Evolutionary conservation across 1,140 invertebrate species (phyloP), one percentile per base, ranked within the genome.

Genomic region (Nylanderia fulva): DNA sequence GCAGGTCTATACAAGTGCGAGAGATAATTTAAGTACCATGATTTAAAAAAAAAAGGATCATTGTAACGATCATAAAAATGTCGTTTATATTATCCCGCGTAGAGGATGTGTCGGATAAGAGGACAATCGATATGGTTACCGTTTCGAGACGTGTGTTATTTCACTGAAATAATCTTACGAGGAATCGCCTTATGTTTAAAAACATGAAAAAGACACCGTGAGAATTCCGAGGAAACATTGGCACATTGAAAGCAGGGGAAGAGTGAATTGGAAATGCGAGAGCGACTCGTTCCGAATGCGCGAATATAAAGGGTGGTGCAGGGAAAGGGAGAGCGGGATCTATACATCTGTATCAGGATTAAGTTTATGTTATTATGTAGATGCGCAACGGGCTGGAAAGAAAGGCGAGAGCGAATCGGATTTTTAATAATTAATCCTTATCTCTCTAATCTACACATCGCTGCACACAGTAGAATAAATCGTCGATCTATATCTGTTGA

Each of bases 331-430:
- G 60, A 15, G 15, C 69, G 15, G 56, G 74, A 76, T 76, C 63
- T 76, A 76, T 63, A 63, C 61, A 76, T 56, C 56, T 76, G 74
- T 76, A 76, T 76, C 36, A 36, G 56, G 56, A 76, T 76, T 76
- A 63, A 76, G 58, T 36, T 21, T 36, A 61, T 21, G 58, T 61
- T 4, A n/a, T n/a, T n/a, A 39, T 29, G 56, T 39, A 24, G 56
- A 76, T 56, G 36, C 24, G 56, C 74, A 76, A 33, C 24, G 24
- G 24, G 18, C 24, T n/a, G 36, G 74, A 63, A 76, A 39, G 56
- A 36, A 29, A 42, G 24, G 18, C 52, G 27, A 29, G 56, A 76
- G 56, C 18, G 56, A 63, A 76, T 63, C 56, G 74, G 74, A 61
- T 18, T 76, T 48, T 76, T 76, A 63, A 76, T 63, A 58, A 76